Evolutionary conservation across 2,797 vertebrate species (phyloP).

Genomic region (Alca torda): DNA sequence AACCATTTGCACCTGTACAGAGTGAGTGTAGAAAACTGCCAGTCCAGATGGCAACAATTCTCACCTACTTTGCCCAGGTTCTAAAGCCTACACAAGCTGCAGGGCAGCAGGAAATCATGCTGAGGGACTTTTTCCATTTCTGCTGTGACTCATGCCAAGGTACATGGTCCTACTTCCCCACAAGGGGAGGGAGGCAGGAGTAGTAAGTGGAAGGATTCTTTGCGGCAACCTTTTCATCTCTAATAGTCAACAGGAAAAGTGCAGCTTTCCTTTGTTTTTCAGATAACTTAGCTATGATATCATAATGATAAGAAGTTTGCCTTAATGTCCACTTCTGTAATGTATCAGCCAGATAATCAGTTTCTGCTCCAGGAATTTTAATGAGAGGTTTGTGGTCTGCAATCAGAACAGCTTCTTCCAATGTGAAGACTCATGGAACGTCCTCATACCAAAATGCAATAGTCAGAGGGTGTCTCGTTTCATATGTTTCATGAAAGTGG

Average conservation of each 20-base stretch:
- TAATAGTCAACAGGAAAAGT: slow-evolving; percentile 32
- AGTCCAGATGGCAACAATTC: neutral
- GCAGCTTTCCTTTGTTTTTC: slow-evolving; percentile 36
- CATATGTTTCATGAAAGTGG: slow-evolving; percentile 4
- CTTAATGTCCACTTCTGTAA: slow-evolving; percentile 30
- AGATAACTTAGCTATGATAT: slow-evolving; percentile 52
- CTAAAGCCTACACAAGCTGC: neutral
- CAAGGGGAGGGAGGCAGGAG: neutral
- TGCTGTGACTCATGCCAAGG: neutral
- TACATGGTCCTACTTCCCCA: neutral
- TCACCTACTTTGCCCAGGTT: neutral
- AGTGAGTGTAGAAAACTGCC: neutral
- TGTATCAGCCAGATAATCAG: slow-evolving; percentile 39
- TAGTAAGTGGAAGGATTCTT: neutral
- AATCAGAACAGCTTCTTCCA: slow-evolving; percentile 59
- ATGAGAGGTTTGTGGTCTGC: slow-evolving; percentile 45
- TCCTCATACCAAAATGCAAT: slow-evolving; percentile 49
- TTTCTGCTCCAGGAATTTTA: slow-evolving; percentile 66
- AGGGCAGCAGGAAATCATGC: neutral
- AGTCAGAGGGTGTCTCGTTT: slow-evolving; percentile 44
- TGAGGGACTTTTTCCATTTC: neutral
- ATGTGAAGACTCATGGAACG: slow-evolving; percentile 56
- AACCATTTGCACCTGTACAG: neutral
- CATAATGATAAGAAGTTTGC: slow-evolving; percentile 45
- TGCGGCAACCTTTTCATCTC: slow-evolving; percentile 10